These are phyloP conservation scores for Eubasilissa regina DNA, from an alignment of 1,140 invertebrate genomes.

Conservation along the genomic window DNA sequence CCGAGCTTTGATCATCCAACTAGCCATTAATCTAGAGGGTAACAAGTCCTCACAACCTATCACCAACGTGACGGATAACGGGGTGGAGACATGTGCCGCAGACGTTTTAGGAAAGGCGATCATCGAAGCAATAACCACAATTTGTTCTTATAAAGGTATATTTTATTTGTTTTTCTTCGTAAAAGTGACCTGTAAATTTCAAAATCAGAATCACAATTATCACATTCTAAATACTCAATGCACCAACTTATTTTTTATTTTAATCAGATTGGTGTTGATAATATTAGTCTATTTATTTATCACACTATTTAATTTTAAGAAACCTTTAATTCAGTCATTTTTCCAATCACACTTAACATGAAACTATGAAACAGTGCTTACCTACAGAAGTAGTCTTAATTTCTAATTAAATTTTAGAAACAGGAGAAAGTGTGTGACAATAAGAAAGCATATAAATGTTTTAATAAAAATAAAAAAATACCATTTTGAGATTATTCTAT, in stretches of 20 bases:
- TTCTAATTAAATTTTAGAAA: too few relatives aligned
- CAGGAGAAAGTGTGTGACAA: too few relatives aligned
- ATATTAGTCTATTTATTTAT: too few relatives aligned
- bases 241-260: too few relatives aligned
- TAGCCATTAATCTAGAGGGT: slow-evolving; percentile 67
- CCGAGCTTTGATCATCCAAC: slow-evolving; percentile 63
- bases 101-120: slow-evolving; percentile 70
- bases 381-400: background rate
- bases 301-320: too few relatives aligned
- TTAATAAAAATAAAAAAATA: too few relatives aligned
- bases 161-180: background rate
- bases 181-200: background rate
- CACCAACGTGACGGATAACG: slow-evolving; percentile 65
- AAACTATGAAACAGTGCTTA: background rate
- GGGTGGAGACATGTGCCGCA: slow-evolving; percentile 63
- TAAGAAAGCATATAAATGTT: too few relatives aligned
- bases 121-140: slow-evolving; percentile 69
- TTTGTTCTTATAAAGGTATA: slow-evolving; percentile 71
- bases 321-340: too few relatives aligned
- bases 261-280: too few relatives aligned
- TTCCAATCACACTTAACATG: too few relatives aligned
- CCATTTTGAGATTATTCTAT: slow-evolving; percentile 7
- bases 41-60: slow-evolving; percentile 64
- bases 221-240: too few relatives aligned
- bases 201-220: too few relatives aligned